A percentile compares a stretch with the other conserved stretches of the same genome.
Evolutionary conservation across 2,888 invertebrate genomes (phyloP).

Genomic region (Agrotis clavis): DNA sequence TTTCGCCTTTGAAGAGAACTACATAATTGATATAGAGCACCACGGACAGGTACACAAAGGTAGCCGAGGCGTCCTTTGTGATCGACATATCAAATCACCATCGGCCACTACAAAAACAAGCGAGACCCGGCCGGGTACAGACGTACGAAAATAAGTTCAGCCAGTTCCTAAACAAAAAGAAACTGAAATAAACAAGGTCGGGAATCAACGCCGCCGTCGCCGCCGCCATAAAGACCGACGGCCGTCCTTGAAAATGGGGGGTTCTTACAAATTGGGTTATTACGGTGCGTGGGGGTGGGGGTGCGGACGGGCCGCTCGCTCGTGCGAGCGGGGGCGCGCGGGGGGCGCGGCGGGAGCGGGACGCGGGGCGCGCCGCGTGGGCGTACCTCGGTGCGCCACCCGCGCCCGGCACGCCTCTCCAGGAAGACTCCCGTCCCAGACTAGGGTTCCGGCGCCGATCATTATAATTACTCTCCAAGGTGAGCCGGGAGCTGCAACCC

Average conservation of each 20-base stretch:
- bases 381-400: slow-evolving; percentile 89
- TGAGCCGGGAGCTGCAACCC: slow-evolving; percentile 85
- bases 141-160: slow-evolving; percentile 89
- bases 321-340: slow-evolving; percentile 83
- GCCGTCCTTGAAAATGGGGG: slow-evolving; percentile 91
- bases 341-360: slow-evolving; percentile 70
- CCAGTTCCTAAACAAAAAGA: slow-evolving; percentile 91
- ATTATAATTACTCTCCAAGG: slow-evolving; percentile 91
- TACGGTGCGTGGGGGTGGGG: slow-evolving; percentile 88
- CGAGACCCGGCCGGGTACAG: slow-evolving; percentile 81
- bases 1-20: slow-evolving; percentile 76
- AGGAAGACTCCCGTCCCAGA: slow-evolving; percentile 88
- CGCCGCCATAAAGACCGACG: slow-evolving; percentile 91
- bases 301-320: slow-evolving; percentile 83
- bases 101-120: slow-evolving; percentile 80
- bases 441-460: slow-evolving; percentile 89
- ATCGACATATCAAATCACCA: slow-evolving; percentile 75
- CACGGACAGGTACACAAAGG: slow-evolving; percentile 70
- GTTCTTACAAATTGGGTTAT: slow-evolving; percentile 92
- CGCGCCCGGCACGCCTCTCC: slow-evolving; percentile 88
- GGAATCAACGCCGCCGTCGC: slow-evolving; percentile 90
- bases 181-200: slow-evolving; percentile 91
- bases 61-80: slow-evolving; percentile 69
- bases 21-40: slow-evolving; percentile 78
- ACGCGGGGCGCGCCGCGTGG: slow-evolving; percentile 77